Base-by-base conservation (phyloP, 2,113 vertebrate species). In the Odontophorus gujanensis region DNA sequence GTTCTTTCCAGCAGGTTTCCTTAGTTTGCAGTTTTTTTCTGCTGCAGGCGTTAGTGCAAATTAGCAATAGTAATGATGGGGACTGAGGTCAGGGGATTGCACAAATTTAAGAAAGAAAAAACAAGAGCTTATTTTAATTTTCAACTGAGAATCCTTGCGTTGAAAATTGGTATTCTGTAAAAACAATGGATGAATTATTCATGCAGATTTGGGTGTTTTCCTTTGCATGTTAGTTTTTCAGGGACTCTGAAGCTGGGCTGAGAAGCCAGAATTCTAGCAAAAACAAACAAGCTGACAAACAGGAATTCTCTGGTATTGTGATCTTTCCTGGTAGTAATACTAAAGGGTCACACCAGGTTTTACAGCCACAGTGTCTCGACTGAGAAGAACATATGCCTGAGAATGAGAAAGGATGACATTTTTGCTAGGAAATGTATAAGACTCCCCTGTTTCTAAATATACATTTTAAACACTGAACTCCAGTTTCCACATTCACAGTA, bases 131-230 rank as follows among this genome's bases (percentile, higher is more conserved):
- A 14, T 36, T 86, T 69, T 69, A 13, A 50, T 74, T 85, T 87
- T 66, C 38, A 40, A 3, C 8, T 67, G n/a, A 67, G 69, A 18
- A 3, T 2, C 7, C 1, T 0, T 24, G 16, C 18, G 3, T 8
- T 84, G 11, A 59, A 30, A 67, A 50, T 20, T 43, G 7, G 3
- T 59, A 36, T 63, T 69, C 25, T 85, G 20, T 69, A 53, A 38
- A 40, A 62, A 69, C n/a, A 67, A 22, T 10, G 2, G 3, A 36
- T 12, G 6, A 72, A 32, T 69, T 61, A 28, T 68, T 65, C 32
- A 47, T 0, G 1, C 3, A 65, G 32, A 72, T 24, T 2, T 25
- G 32, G 3, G 16, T 5, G 0, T 2, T 38, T 82, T 73, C 0
- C 28, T 90, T 66, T n/a, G 20, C 14, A 57, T 82, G 11, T 43